phyloP scores from a whole-genome alignment of 2,113 vertebrate species.

The Osmerus mordax region DNA sequence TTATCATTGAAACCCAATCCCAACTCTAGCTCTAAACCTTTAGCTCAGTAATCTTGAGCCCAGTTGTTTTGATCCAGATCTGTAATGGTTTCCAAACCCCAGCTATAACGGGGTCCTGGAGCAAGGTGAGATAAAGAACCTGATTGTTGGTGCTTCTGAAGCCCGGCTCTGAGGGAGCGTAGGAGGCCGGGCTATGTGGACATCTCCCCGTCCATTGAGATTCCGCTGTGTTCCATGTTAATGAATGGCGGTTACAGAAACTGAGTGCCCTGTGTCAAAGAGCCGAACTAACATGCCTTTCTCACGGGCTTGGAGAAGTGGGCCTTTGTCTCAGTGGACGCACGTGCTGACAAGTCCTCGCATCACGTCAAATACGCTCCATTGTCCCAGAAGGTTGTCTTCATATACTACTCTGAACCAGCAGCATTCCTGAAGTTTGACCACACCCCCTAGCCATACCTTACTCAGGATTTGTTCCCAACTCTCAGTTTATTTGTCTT shows the following conservation, averaged over 20 bases:
- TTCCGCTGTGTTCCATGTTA: conserved; percentile 85
- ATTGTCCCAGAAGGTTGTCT: conserved; percentile 73
- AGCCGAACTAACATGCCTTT: conserved; percentile 85
- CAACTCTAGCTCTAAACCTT: too few species aligned
- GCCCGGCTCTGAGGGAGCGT: conserved; percentile 62
- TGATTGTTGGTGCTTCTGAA: conserved; percentile 21
- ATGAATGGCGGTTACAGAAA: conserved; percentile 89
- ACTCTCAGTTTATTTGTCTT: neutral
- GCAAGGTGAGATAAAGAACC: conserved; percentile 49
- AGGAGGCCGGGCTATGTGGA: conserved; percentile 88
- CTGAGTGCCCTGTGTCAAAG: conserved; percentile 76
- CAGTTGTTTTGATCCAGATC: too few species aligned
- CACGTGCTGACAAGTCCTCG: conserved; percentile 65
- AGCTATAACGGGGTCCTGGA: too few species aligned
- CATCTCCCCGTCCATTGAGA: conserved; percentile 87
- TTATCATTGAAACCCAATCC: too few species aligned
- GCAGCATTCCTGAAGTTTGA: conserved; percentile 64
- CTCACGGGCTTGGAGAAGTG: conserved; percentile 77
- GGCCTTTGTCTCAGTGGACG: conserved; percentile 69
- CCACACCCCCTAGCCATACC: conserved; percentile 21
- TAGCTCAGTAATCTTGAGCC: too few species aligned
- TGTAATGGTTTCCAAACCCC: too few species aligned
- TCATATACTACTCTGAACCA: conserved; percentile 60
- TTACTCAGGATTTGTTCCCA: conserved; percentile 4
- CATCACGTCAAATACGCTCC: conserved; percentile 70